Evolutionary conservation across 2,113 vertebrate species (phyloP), one percentile per base, ranked within the genome.

Genomic region (Myotis brandtii): DNA sequence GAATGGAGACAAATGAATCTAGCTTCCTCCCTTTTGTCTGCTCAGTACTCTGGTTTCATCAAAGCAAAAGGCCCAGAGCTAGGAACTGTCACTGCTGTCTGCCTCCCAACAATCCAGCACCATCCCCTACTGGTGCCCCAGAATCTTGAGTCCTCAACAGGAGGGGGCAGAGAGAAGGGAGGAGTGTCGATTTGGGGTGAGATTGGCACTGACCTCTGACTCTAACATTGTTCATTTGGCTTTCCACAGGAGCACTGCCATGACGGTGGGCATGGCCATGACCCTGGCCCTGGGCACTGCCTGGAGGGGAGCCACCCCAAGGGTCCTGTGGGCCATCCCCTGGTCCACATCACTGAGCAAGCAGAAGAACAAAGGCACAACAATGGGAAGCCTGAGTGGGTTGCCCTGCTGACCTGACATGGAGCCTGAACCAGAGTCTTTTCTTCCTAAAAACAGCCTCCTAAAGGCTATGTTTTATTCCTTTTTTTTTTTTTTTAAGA

Each of bases 391-490:
- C 21, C 27, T 56, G 48, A 93, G 37, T 5, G 52, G 66, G 34
- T 27, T 64, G 7, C 43, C 75, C 30, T 34, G 37, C 46, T 89
- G 37, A 50, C 25, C 56, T 50, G n/a, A 77, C n/a, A 77, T 21
- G 9, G 5, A 34, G 2, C 5, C 30, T 75, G n/a, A 96, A 52
- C 64, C 30, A 75, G 30, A 91, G 40, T 81, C 52, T 79, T 84
- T 34, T 89, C 40, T 83, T 80, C 46, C 66, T 84, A 96, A 96
- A 94, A 97, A 96, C 18, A 96, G 67, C n/a, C 79, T 95, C 62
- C 43, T 82, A 34, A 48, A 93, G 56, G 64, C 62, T 30, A 34
- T 62, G 25, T 64, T 64, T 32, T 32, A 64, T 13, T 64, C 64
- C 32, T n/a, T 66, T 32, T 66, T 64, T 62, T 30, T 62, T 62